Percentiles rank a stretch among this genome's conserved stretches.
These are phyloP conservation scores for Sebastes paucispinis DNA, from an alignment of 2,797 vertebrate genomes.

Conservation along the genomic window DNA sequence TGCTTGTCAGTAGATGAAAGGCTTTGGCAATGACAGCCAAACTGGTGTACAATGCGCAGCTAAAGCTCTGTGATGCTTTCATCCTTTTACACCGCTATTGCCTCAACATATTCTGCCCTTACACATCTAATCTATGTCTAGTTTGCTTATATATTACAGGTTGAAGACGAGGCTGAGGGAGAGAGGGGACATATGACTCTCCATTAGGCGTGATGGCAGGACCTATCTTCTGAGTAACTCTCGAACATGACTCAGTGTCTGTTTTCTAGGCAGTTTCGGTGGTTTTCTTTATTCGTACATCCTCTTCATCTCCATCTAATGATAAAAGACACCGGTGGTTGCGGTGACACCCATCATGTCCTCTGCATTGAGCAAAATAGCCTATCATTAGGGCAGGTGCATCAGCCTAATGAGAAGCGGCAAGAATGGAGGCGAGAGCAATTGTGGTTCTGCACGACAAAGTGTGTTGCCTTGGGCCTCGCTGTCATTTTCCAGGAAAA, in stretches of 20 bases:
- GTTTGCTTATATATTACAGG: conserved; percentile 27
- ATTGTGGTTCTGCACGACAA: conserved; percentile 45
- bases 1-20: conserved; percentile 61
- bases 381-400: conserved; percentile 48
- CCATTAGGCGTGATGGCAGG: conserved; percentile 2
- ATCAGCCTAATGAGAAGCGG: conserved; percentile 60
- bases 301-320: conserved; percentile 11
- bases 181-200: conserved; percentile 1
- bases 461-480: conserved; percentile 51
- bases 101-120: conserved; percentile 40
- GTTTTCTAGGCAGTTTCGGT: background rate
- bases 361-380: conserved; percentile 36
- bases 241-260: conserved; percentile 24
- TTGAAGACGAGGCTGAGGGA: conserved; percentile 19
- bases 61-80: conserved; percentile 46
- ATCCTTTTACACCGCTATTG: conserved; percentile 35
- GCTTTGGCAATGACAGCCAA: conserved; percentile 53
- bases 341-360: conserved; percentile 20
- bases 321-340: conserved; percentile 3
- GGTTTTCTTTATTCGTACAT: background rate
- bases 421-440: conserved; percentile 52
- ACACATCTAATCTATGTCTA: conserved; percentile 41
- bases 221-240: background rate
- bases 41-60: conserved; percentile 50
- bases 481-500: conserved; percentile 70